Evolutionary conservation across 2,113 vertebrate species (phyloP).

Genomic region (Grammomys surdaster): DNA sequence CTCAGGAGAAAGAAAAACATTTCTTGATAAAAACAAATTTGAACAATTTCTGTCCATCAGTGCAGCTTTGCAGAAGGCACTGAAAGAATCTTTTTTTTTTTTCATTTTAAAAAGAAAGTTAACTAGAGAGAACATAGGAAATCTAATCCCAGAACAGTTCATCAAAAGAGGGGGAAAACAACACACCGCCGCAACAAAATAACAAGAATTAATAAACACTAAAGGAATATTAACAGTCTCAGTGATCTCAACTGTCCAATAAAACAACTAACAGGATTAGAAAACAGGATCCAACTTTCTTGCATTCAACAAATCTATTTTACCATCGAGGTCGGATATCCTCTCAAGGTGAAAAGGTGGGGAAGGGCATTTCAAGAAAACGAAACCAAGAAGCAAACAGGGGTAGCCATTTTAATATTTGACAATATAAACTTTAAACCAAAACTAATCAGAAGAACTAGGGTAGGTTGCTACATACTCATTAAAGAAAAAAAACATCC

Average conservation of each 20-base stretch:
- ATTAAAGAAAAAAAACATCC: neutral
- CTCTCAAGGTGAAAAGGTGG: neutral
- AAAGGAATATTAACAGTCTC: too few species aligned
- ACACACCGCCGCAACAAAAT: neutral
- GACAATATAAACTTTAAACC: neutral
- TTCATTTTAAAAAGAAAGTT: neutral
- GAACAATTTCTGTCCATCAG: neutral
- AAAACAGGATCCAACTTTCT: neutral
- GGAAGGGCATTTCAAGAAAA: neutral
- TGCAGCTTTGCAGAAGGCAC: neutral
- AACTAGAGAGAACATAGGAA: neutral
- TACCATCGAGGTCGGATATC: neutral
- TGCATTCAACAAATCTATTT: neutral
- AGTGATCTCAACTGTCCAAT: neutral
- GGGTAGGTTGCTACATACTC: neutral
- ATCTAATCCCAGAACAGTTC: neutral
- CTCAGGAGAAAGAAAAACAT: neutral
- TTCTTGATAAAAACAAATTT: neutral
- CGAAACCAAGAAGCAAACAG: neutral
- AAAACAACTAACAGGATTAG: neutral
- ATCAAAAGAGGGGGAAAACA: neutral
- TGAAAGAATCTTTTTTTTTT: neutral
- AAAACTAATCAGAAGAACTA: neutral
- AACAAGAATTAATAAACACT: neutral
- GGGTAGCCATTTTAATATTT: neutral